Evolutionary conservation across 1,140 invertebrate genomes (phyloP), one percentile per base, ranked within the genome.

Genomic region (Lepidurus arcticus): DNA sequence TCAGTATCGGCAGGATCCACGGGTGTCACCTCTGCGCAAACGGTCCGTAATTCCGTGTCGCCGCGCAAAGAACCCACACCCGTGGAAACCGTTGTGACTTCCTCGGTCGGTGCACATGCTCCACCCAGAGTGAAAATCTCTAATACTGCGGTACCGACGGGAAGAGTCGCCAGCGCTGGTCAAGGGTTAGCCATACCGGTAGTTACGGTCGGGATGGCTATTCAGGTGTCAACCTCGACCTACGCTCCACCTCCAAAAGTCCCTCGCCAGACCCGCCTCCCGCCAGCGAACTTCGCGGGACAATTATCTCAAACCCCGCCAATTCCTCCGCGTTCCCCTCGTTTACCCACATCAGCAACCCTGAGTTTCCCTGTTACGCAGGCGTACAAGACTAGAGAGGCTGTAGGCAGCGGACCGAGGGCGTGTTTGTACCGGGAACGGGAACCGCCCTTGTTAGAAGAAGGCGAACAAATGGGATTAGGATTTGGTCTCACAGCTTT

Each of bases 381-480:
- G 7, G 74, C 74, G 16, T 16, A 75, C 7, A 44, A 75, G 21
- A 16, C n/a, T 8, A 13, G 74, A 9, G 74, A 44, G 9, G 24
- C 11, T n/a, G 44, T 21, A 44, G 73, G 43, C 21, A 13, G 16
- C 34, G 43, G 75, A 65, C 73, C 78, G 10, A 43, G 73, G 21
- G 75, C 65, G 9, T 73, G 65, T 24, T 44, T 78, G 78, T 73
- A 78, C 76, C 44, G 47, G 7, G 65, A 73, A 7, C 24, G 78
- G 47, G 78, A 78, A 34, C 78, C 78, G n/a, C 78, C 78, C 2
- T 34, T 78, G 16, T 43, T 78, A 11, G 78, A 78, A 45, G 78
- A 78, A 45, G 53, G 78, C 16, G 78, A 75, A 6, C 73, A 73
- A 7, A 75, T 75, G 7, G n/a, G 6, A 1, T 65, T 21, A 21